Percentiles rank a stretch among this genome's conserved stretches.
phyloP scores from a whole-genome alignment of 2,888 invertebrate species.

The Rhagonycha fulva region DNA sequence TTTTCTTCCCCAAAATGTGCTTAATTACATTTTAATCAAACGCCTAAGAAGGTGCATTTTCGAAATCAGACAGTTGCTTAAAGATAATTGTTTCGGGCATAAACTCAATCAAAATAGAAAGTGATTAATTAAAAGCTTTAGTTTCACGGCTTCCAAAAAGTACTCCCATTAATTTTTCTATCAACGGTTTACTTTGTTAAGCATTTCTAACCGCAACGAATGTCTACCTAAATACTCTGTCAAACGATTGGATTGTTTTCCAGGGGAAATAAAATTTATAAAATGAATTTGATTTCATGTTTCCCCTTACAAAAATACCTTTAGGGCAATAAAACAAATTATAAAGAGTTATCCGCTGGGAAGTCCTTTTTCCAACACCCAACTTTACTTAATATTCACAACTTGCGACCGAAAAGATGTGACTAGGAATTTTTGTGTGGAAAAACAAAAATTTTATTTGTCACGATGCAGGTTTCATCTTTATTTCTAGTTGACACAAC shows the following conservation, averaged over 20 bases:
- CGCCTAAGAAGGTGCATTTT: not conserved
- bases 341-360: not conserved
- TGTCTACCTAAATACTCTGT: not conserved
- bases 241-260: not conserved
- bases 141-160: not conserved
- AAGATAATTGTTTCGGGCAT: slow-evolving; percentile 5
- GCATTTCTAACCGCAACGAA: not conserved
- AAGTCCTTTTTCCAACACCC: not conserved
- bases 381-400: not conserved
- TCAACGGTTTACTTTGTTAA: not conserved
- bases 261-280: not conserved
- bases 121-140: slow-evolving; percentile 9
- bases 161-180: not conserved
- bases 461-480: not conserved
- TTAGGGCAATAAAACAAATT: not conserved
- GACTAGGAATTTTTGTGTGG: not conserved
- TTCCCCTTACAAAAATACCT: not conserved
- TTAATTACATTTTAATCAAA: not conserved
- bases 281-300: not conserved
- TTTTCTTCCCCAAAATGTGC: not conserved
- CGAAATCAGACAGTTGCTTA: slow-evolving; percentile 2
- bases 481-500: not conserved
- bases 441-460: not conserved
- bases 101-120: not conserved
- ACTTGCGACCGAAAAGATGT: not conserved